A percentile compares a stretch with the other conserved stretches of the same genome.
These are phyloP conservation scores for Psilanteris sp. DNA, from an alignment of 1,140 invertebrate genomes.

Conservation along the genomic window DNA sequence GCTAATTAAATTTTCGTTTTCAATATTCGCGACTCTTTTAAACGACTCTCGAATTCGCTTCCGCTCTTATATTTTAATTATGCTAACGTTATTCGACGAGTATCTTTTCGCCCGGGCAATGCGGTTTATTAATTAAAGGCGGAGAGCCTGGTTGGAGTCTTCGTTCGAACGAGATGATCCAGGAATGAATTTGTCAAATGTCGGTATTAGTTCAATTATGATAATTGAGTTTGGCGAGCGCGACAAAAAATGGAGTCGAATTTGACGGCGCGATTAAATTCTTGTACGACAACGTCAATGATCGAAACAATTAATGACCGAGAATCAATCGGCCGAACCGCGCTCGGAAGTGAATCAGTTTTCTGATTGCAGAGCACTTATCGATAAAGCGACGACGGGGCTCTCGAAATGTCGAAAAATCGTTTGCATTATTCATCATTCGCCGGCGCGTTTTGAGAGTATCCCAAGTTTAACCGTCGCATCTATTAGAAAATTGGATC, in stretches of 20 bases:
- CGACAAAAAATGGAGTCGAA: conserved; percentile 5
- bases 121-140: conserved; percentile 51
- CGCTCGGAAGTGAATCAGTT: too few species aligned
- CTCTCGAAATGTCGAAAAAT: too few species aligned
- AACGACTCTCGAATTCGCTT: conserved; percentile 31
- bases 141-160: conserved; percentile 9
- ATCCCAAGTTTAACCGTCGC: conserved; percentile 5
- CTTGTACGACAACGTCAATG: too few species aligned
- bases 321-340: too few species aligned
- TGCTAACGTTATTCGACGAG: conserved; percentile 49
- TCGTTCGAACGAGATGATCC: background rate
- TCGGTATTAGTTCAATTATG: conserved; percentile 34
- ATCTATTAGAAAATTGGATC: conserved; percentile 24
- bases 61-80: conserved; percentile 48
- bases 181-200: conserved; percentile 36
- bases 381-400: too few species aligned
- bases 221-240: conserved; percentile 29
- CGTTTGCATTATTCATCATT: background rate
- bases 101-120: conserved; percentile 31
- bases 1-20: conserved; percentile 61
- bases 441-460: background rate
- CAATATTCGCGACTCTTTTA: conserved; percentile 51
- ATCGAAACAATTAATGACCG: too few species aligned
- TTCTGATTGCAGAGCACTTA: too few species aligned
- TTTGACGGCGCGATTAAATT: background rate